Percentiles rank a stretch among this genome's conserved stretches.
phyloP scores from a whole-genome alignment of 2,113 vertebrate species.

The Gorsachius goisagi region DNA sequence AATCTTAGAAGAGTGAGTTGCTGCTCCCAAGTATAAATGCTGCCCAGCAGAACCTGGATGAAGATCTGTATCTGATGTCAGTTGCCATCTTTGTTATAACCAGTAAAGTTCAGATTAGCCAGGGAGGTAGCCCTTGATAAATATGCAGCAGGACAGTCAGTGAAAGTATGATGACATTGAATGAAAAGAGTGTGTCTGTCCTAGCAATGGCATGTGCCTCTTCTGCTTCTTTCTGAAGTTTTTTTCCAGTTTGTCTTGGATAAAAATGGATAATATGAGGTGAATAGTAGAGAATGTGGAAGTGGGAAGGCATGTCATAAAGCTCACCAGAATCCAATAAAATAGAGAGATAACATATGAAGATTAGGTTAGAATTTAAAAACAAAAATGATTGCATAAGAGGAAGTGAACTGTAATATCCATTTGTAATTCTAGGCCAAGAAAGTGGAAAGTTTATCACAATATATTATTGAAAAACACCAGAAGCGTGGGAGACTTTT shows the following conservation, averaged over 20 bases:
- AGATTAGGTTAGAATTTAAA: background rate
- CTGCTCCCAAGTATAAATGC: background rate
- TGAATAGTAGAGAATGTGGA: background rate
- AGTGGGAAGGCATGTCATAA: background rate
- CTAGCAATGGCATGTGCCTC: background rate
- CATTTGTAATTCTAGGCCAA: background rate
- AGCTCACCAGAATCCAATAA: background rate
- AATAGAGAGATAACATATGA: background rate
- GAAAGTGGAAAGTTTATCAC: background rate
- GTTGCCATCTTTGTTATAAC: background rate
- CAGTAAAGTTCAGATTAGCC: background rate
- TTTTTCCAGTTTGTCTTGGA: background rate
- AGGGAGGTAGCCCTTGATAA: background rate
- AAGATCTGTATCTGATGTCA: background rate
- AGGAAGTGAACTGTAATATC: background rate
- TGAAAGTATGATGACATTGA: background rate
- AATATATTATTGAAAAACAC: background rate
- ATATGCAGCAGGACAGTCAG: background rate
- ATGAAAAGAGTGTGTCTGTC: background rate
- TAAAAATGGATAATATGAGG: background rate
- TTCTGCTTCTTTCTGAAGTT: background rate
- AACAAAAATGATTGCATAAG: background rate
- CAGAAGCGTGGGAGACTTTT: background rate
- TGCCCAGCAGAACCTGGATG: background rate
- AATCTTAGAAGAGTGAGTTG: background rate